Conservation (phyloP, 2,888 invertebrate species). For the Stramonita haemastoma region DNA sequence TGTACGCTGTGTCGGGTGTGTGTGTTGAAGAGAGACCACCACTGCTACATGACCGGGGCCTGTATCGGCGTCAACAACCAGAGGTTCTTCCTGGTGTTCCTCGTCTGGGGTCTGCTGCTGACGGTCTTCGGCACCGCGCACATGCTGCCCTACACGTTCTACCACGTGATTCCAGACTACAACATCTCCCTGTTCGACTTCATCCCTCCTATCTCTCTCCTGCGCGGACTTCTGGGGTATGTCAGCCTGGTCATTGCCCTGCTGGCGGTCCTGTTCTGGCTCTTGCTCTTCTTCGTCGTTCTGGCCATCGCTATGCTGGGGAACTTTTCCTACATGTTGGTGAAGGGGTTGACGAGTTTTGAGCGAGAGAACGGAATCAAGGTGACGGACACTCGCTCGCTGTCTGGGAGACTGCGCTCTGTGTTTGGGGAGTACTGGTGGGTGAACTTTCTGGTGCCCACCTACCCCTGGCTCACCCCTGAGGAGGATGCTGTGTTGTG, state of each 20-base stretch:
- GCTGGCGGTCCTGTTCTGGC: constrained; percentile 60
- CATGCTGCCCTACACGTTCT: constrained; percentile 49
- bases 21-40: constrained; percentile 74
- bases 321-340: constrained; percentile 52
- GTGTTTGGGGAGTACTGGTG: constrained; percentile 70
- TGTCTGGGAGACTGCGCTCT: constrained; percentile 53
- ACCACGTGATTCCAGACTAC: constrained; percentile 46
- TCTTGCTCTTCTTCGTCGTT: constrained; percentile 57
- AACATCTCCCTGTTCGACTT: constrained; percentile 57
- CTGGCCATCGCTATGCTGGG: constrained; percentile 57
- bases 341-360: constrained; percentile 63
- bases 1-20: constrained; percentile 64
- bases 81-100: constrained; percentile 70
- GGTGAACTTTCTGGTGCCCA: constrained; percentile 68
- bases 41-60: constrained; percentile 71
- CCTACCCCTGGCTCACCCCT: constrained; percentile 58
- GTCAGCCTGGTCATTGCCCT: constrained; percentile 47
- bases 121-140: constrained; percentile 58
- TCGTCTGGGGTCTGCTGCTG: constrained; percentile 64
- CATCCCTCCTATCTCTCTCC: constrained; percentile 58
- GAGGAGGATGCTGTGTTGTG: constrained; percentile 66
- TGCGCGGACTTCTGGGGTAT: constrained; percentile 58
- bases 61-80: constrained; percentile 73
- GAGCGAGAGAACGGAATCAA: constrained; percentile 64
- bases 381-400: constrained; percentile 54